Conservation (phyloP, 2,113 vertebrate genomes). For the Neodontobutis hainanensis region DNA sequence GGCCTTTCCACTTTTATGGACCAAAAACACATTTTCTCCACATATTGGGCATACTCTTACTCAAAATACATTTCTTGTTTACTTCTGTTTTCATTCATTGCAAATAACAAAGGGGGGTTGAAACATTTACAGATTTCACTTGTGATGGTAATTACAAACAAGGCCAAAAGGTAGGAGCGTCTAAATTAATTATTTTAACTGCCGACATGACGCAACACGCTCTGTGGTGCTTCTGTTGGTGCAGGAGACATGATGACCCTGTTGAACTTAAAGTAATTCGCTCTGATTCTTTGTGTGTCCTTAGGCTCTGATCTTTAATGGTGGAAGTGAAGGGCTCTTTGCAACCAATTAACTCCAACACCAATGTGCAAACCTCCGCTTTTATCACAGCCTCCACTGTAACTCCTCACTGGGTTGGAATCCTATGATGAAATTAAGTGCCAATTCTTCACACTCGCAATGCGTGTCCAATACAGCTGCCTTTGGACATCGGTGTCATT, state of each 20-base stretch:
- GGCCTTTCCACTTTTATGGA: slow-evolving; percentile 9
- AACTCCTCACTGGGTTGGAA: slow-evolving; percentile 15
- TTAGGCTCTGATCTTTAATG: slow-evolving; percentile 50
- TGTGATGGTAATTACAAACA: slow-evolving; percentile 28
- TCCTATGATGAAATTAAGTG: slow-evolving; percentile 54
- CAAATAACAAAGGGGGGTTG: slow-evolving; percentile 47
- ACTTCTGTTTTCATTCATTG: not conserved
- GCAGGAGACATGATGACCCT: slow-evolving; percentile 35
- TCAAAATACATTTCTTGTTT: slow-evolving; percentile 26
- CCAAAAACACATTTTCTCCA: slow-evolving; percentile 29
- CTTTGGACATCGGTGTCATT: not conserved
- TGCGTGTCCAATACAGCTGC: not conserved
- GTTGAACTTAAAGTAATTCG: slow-evolving; percentile 38
- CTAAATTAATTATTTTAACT: slow-evolving; percentile 48
- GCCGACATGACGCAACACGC: slow-evolving; percentile 44
- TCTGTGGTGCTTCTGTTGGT: slow-evolving; percentile 17
- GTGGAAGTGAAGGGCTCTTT: slow-evolving; percentile 54
- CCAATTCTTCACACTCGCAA: slow-evolving; percentile 2
- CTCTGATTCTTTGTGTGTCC: slow-evolving; percentile 27
- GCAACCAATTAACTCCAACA: slow-evolving; percentile 62
- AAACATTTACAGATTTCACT: slow-evolving; percentile 15
- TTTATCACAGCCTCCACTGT: slow-evolving; percentile 39
- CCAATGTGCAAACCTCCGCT: slow-evolving; percentile 25
- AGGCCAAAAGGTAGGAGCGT: slow-evolving; percentile 26
- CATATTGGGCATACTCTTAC: slow-evolving; percentile 6